These are phyloP conservation scores for Fulmarus glacialis DNA, from an alignment of 2,113 vertebrate species.

Conservation along the genomic window DNA sequence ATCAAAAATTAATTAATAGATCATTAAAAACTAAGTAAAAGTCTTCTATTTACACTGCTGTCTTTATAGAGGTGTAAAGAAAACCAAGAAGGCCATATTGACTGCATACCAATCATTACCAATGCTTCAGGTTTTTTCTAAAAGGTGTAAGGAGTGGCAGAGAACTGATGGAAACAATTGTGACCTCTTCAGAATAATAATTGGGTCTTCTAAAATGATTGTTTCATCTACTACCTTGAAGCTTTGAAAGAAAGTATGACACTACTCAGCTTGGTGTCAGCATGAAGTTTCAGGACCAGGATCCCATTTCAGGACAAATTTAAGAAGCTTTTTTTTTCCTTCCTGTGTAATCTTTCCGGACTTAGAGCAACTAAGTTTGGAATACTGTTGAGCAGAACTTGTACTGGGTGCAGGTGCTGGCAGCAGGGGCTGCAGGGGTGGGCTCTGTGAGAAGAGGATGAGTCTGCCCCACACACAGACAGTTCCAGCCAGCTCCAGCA, in stretches of 20 bases:
- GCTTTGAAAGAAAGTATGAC: background rate
- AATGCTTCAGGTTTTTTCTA: background rate
- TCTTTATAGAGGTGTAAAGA: background rate
- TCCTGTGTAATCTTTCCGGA: background rate
- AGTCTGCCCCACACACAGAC: background rate
- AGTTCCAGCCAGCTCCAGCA: accelerated
- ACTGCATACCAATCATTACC: background rate
- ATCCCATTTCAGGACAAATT: background rate
- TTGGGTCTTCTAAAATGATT: background rate
- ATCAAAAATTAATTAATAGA: background rate
- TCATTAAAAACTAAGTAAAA: background rate
- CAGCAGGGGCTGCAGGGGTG: background rate
- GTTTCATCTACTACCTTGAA: background rate
- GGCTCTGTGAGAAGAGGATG: background rate
- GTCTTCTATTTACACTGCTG: background rate
- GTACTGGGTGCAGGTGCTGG: too few species aligned
- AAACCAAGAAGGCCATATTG: background rate
- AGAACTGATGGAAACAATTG: background rate
- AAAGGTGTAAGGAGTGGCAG: background rate
- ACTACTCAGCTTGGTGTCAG: background rate
- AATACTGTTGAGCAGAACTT: background rate
- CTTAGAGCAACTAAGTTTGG: background rate
- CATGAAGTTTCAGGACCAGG: background rate
- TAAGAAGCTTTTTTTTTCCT: background rate
- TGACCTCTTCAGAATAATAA: background rate